Conservation (phyloP, 2,888 invertebrate genomes). For the Eurytoma adleriae region DNA sequence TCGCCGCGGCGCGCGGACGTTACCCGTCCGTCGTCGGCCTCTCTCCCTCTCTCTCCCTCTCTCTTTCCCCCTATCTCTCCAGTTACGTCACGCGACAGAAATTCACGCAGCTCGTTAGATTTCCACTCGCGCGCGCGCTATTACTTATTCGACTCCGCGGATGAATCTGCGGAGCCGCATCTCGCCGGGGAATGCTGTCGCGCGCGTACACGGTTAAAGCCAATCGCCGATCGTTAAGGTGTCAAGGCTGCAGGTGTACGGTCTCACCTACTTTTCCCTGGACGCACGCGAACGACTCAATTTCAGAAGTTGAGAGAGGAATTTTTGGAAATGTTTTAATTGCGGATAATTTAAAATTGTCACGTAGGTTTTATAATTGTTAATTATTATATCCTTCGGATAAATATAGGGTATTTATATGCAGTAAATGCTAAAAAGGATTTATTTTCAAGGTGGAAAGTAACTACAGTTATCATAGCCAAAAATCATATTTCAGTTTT, state of each 20-base stretch:
- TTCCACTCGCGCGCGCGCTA: slow-evolving; percentile 46
- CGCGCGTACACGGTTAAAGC: slow-evolving; percentile 9
- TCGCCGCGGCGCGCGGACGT: background rate
- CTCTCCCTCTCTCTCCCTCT: too few relatives aligned
- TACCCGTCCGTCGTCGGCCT: slow-evolving; percentile 48
- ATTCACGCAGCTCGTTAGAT: slow-evolving; percentile 53
- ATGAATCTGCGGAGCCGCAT: slow-evolving; percentile 44
- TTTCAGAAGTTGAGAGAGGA: too few relatives aligned
- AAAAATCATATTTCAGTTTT: too few relatives aligned
- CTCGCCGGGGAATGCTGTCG: slow-evolving; percentile 38
- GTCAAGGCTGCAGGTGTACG: slow-evolving; percentile 49
- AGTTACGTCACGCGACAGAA: slow-evolving; percentile 47
- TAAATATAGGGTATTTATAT: too few relatives aligned
- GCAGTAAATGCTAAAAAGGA: too few relatives aligned
- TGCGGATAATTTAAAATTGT: too few relatives aligned
- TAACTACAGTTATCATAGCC: too few relatives aligned
- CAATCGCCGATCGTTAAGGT: slow-evolving; percentile 53
- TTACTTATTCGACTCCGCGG: slow-evolving; percentile 40
- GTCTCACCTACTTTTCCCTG: slow-evolving; percentile 51
- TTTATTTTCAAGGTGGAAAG: too few relatives aligned
- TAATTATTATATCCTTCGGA: too few relatives aligned
- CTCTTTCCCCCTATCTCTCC: background rate
- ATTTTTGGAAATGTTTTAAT: too few relatives aligned
- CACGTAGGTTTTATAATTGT: too few relatives aligned
- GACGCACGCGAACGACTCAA: background rate